These are phyloP conservation scores for Galaxias olidus DNA, from an alignment of 2,797 vertebrate genomes.

Conservation along the genomic window DNA sequence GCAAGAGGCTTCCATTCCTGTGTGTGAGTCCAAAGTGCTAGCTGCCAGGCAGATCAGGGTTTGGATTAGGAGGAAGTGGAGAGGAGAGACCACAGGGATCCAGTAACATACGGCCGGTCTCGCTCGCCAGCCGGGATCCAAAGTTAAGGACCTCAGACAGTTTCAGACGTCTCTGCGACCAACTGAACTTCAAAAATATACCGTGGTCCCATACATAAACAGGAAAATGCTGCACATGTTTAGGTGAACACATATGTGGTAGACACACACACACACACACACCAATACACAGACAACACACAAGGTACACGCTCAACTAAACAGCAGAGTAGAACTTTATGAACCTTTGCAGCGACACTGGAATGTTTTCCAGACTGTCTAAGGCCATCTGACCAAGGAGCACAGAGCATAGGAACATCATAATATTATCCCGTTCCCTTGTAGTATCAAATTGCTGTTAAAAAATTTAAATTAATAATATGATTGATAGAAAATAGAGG, in stretches of 20 bases:
- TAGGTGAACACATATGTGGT: no score
- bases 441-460: no score
- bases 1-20: conserved; percentile 26
- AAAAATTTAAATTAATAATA: no score
- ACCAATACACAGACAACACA: neutral
- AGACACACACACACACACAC: conserved; percentile 23
- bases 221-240: conserved; percentile 21
- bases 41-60: conserved; percentile 57
- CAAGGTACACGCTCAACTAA: conserved; percentile 14
- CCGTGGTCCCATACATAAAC: conserved; percentile 31
- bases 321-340: neutral
- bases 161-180: conserved; percentile 25
- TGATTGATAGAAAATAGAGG: neutral
- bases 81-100: conserved; percentile 38
- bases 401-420: no score
- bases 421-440: no score
- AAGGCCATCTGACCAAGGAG: no score
- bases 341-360: neutral
- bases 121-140: conserved; percentile 12
- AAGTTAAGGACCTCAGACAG: conserved; percentile 20
- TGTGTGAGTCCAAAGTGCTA: no score
- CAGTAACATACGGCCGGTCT: conserved; percentile 4
- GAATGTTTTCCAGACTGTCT: no score
- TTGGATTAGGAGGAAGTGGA: conserved; percentile 55
- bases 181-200: conserved; percentile 36